Evolutionary conservation across 2,888 invertebrate species (phyloP).

Genomic region (Rhagium mordax): DNA sequence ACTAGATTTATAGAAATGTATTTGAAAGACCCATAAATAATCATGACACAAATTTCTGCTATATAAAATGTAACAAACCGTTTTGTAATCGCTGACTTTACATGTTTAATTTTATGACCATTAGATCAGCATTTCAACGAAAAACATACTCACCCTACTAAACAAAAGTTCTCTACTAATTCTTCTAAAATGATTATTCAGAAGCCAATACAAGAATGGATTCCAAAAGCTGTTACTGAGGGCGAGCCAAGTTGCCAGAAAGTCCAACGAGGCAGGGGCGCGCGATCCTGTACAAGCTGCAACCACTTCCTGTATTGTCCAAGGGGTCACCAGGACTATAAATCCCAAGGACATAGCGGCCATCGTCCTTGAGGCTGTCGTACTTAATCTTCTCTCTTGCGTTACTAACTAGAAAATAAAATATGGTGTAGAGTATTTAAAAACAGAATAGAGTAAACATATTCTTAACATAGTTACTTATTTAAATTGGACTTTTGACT

Average conservation of each 20-base stretch:
- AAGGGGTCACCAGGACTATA: conserved; percentile 92
- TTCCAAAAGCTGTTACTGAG: conserved; percentile 93
- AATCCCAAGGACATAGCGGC: conserved; percentile 93
- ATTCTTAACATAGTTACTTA: too few species aligned
- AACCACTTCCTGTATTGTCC: conserved; percentile 92
- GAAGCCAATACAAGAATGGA: conserved; percentile 90
- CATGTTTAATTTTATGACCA: background rate
- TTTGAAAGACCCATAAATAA: too few species aligned
- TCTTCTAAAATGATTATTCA: conserved; percentile 88
- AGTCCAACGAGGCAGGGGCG: conserved; percentile 87
- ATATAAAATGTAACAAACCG: background rate
- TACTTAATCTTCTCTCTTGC: conserved; percentile 82
- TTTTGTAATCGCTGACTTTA: background rate
- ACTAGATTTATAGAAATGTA: too few species aligned
- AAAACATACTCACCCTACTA: conserved; percentile 76
- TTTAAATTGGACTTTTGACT: too few species aligned
- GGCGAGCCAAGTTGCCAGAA: conserved; percentile 89
- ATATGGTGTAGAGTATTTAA: background rate
- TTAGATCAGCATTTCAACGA: conserved; percentile 6
- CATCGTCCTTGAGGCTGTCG: conserved; percentile 89
- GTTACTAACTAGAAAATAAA: conserved; percentile 71
- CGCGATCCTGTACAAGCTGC: conserved; percentile 90
- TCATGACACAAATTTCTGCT: too few species aligned
- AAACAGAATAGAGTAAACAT: too few species aligned
- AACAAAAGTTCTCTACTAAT: conserved; percentile 84